Percentiles rank a stretch among this genome's conserved stretches.
Evolutionary conservation across 2,797 vertebrate genomes (phyloP).

Genomic region (Erethizon dorsatum): DNA sequence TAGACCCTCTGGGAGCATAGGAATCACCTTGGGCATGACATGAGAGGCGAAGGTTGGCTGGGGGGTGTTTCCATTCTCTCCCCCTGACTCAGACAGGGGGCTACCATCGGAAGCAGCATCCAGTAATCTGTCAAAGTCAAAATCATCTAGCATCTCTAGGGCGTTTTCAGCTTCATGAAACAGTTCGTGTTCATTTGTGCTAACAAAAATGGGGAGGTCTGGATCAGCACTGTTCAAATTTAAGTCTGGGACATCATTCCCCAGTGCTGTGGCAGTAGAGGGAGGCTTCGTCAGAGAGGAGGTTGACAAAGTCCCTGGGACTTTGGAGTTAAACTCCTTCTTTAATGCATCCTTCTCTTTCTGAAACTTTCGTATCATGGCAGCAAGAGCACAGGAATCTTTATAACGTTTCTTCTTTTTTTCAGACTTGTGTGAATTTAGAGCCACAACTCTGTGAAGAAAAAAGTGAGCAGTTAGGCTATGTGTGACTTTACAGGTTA

Average conservation of each 20-base stretch:
- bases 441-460: conserved; percentile 92
- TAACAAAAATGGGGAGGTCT: conserved; percentile 96
- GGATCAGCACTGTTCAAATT: conserved; percentile 92
- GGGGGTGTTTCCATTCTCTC: conserved; percentile 91
- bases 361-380: conserved; percentile 97
- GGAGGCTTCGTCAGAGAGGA: conserved; percentile 89
- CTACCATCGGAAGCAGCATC: conserved; percentile 95
- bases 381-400: conserved; percentile 95
- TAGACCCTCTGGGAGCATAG: conserved; percentile 94
- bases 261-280: conserved; percentile 79
- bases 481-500: conserved; percentile 33
- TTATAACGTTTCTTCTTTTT: conserved; percentile 99
- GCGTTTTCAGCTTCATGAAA: conserved; percentile 94
- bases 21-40: conserved; percentile 91
- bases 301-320: conserved; percentile 83
- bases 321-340: conserved; percentile 90
- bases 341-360: conserved; percentile 96
- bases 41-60: conserved; percentile 90
- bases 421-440: conserved; percentile 97
- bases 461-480: conserved; percentile 76
- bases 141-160: conserved; percentile 96
- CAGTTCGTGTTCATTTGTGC: conserved; percentile 95
- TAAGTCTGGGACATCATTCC: conserved; percentile 91
- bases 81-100: conserved; percentile 91
- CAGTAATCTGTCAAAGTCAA: conserved; percentile 96